Evolutionary conservation across 35 echinoderm and acorn worm genomes (phyloP), one percentile per base, ranked within the genome.

Genomic region (Apostichopus parvimensis): DNA sequence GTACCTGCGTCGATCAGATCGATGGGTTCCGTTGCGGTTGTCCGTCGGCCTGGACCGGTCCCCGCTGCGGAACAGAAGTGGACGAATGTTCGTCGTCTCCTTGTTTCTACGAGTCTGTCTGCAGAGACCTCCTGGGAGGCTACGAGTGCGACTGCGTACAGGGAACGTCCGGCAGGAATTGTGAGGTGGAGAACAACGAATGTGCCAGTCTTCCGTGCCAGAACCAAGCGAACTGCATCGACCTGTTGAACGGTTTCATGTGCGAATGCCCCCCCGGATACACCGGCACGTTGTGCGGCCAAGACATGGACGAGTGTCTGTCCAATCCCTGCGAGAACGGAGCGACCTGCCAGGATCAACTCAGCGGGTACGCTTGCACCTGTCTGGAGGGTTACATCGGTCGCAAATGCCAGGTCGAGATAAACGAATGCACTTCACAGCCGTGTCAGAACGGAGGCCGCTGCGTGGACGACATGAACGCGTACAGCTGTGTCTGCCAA

Each of bases 11-110:
- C 17, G 97, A 98, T 83, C 77, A 92, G 12, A 94, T 94, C 56
- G 96, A 98, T 54, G 76, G 83, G 21, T 98, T 91, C 56, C 92
- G 62, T 3, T 98, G 97, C 79, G 82, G 79, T 15, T 98, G 97
- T 77, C 93, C 93, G 1, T 77, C 87, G 66, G 95, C 93, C 15
- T 98, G 97, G 97, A 94, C 93, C 1, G 97, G 97, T 11, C 58
- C 91, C 54, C 65, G 53, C 20, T 98, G 97, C 66, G 22, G 84
- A 58, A 82, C 87, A 1, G 93, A 98, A 17, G 77, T 95, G 4
- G 83, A 98, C n/a, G 97, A 98, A 80, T 98, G 97, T 78, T 90
- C 71, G 1, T 96, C 94, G 13, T 91, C 92, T 10, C 97, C 97
- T 6, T 98, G 97, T 72, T 78, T 89, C 13, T 93, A 98, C 76